Conservation (phyloP, 2,797 vertebrate species). For the Coreius guichenoti region DNA sequence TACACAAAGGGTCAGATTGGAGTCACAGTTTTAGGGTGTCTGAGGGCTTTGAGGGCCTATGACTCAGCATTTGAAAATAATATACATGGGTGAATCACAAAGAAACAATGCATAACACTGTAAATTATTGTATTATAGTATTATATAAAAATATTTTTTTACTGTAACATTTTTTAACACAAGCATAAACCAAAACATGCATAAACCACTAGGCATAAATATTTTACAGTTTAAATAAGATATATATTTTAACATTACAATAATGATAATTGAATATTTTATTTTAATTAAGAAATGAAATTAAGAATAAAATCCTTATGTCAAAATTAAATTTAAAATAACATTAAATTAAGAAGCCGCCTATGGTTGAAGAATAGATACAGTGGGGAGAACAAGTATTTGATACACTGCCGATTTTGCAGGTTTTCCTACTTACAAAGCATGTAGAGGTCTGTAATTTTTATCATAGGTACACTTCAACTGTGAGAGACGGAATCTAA, state of each 20-base stretch:
- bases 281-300: not conserved
- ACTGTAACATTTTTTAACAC: not conserved
- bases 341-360: not conserved
- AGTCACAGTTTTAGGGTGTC: not conserved
- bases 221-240: not conserved
- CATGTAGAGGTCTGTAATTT: too few species aligned
- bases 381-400: too few species aligned
- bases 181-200: not conserved
- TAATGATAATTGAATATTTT: not conserved
- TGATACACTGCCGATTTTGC: too few species aligned
- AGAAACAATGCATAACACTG: not conserved
- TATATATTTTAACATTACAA: not conserved
- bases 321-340: not conserved
- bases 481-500: too few species aligned
- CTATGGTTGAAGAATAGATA: not conserved
- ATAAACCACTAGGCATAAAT: not conserved
- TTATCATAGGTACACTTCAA: too few species aligned
- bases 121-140: not conserved
- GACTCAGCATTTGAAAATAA: slow-evolving; percentile 6
- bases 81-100: not conserved
- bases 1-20: not conserved
- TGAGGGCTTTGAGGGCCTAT: not conserved
- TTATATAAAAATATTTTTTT: not conserved
- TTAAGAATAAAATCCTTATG: not conserved
- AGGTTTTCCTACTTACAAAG: too few species aligned